Evolutionary conservation across 2,113 vertebrate species (phyloP), one percentile per base, ranked within the genome.

Genomic region (Mesoclemmys tuberculata): DNA sequence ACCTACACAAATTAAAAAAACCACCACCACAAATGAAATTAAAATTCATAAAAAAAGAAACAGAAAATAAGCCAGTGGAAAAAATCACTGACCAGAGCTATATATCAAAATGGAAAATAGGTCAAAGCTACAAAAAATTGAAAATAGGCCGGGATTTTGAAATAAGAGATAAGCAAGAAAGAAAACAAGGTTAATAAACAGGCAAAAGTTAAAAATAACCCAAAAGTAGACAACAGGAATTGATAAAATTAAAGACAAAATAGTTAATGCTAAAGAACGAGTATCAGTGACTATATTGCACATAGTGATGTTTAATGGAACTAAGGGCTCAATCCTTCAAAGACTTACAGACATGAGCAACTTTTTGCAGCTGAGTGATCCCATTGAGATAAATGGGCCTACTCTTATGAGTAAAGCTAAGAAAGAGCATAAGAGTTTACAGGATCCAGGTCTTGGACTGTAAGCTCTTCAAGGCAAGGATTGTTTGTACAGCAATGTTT

Each of bases 281-380:
- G n/a, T 84, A 82, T 31, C 29, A 31, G 58, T 31, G 22, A 26
- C 27, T 61, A 31, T 27, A 29, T 27, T 18, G 6, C 58, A 61
- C 27, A 44, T 29, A 74, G 7, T 13, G 83, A 21, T 61, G 71
- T 18, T 38, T 71, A 79, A 8, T 5, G 80, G 13, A 91, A 35
- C 22, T 85, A 31, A 0, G 1, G 31, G 51, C 2, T 1, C 81
- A 27, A 19, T 90, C 14, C 77, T 1, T 0, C 10, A 93, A 16
- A 1, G 48, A 49, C 46, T 49, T 79, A 21, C 18, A 2, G 26
- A 44, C 4, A 9, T 48, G 27, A 19, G 8, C 77, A 82, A 64
- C 29, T 61, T 0, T 0, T 16, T 58, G 55, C 1, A 38, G 54
- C 9, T 48, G 16, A 38, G 3, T 48, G 29, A 31, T 78, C 1